These are phyloP conservation scores for Formicarius rufipectus DNA, from an alignment of 2,113 vertebrate species.

Conservation along the genomic window DNA sequence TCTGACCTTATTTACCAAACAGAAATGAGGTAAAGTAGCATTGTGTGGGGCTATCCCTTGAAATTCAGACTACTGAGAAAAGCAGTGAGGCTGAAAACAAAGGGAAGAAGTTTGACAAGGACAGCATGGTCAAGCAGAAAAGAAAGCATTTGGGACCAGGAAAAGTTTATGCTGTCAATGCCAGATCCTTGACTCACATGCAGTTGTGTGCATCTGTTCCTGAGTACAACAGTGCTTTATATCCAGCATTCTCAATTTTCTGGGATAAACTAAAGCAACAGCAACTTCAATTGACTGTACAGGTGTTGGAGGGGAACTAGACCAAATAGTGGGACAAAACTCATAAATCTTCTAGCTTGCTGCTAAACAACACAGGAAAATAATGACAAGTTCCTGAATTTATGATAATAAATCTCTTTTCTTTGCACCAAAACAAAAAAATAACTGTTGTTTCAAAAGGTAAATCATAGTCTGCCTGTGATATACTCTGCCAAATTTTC, in stretches of 20 bases:
- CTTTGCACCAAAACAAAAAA: not conserved
- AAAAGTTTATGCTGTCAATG: not conserved
- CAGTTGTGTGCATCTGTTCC: not conserved
- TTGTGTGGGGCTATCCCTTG: not conserved
- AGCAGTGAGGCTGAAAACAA: not conserved
- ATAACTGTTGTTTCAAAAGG: not conserved
- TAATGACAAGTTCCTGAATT: not conserved
- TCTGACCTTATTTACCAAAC: not conserved
- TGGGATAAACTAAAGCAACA: not conserved
- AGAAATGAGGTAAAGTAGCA: not conserved
- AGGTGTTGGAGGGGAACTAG: not conserved
- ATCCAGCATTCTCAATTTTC: not conserved
- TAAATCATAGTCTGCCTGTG: not conserved
- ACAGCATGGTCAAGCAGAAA: not conserved
- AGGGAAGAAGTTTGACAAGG: not conserved
- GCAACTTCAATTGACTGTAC: not conserved
- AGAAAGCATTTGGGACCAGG: not conserved
- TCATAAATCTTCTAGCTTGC: not conserved
- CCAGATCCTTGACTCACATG: not conserved
- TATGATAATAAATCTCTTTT: not conserved
- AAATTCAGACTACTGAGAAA: not conserved
- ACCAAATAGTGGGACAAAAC: not conserved
- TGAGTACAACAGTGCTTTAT: not conserved
- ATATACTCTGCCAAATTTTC: not conserved
- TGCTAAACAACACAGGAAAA: not conserved